Conservation (phyloP, 2,888 invertebrate genomes). For the Vesta saturnalis region DNA sequence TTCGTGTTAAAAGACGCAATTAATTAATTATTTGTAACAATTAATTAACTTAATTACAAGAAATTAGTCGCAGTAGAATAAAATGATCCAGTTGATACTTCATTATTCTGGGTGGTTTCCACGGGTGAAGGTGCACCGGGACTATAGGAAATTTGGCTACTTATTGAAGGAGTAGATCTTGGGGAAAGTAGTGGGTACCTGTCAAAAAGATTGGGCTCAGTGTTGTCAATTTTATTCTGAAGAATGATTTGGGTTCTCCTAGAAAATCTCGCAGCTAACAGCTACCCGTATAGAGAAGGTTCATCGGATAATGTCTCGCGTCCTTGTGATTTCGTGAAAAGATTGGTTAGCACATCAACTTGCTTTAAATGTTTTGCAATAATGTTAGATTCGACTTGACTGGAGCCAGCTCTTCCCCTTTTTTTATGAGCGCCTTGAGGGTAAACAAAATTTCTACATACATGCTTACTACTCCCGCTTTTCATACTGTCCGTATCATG, state of each 20-base stretch:
- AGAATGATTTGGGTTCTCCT: too few species aligned
- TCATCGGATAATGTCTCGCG: conserved; percentile 23
- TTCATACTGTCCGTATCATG: background rate
- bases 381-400: conserved; percentile 9
- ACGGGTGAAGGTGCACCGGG: too few species aligned
- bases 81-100: too few species aligned
- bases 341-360: conserved; percentile 25
- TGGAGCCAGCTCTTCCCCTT: conserved; percentile 19
- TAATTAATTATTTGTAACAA: background rate
- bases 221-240: conserved; percentile 38
- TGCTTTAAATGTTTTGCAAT: conserved; percentile 20
- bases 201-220: conserved; percentile 33
- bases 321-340: conserved; percentile 20
- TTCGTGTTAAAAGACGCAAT: background rate
- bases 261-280: conserved; percentile 31
- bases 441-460: conserved; percentile 10
- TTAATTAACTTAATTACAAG: conserved; percentile 26
- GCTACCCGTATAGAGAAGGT: conserved; percentile 29
- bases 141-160: too few species aligned
- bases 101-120: too few species aligned
- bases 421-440: conserved; percentile 18
- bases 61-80: too few species aligned
- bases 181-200: too few species aligned
- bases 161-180: too few species aligned
- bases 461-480: too few species aligned